Evolutionary conservation across 2,888 invertebrate species (phyloP), one percentile per base, ranked within the genome.

Genomic region (Drosophila algonquin): DNA sequence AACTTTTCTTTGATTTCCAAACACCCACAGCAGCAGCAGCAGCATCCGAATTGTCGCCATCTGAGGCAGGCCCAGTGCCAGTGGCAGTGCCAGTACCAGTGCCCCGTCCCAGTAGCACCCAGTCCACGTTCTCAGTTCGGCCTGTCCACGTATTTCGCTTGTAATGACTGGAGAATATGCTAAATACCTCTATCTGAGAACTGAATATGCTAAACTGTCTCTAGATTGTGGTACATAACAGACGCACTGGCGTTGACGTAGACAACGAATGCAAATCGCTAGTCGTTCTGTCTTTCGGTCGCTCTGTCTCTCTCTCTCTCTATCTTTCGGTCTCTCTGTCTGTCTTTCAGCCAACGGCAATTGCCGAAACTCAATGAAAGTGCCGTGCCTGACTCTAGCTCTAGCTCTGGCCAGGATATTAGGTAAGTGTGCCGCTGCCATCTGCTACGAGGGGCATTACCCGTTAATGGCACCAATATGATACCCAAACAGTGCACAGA

Each of bases 1-100:
- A 83, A 84, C 84, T 86, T 86, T 86, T 86, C 84, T 77, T 73
- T 63, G 79, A 83, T 86, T 86, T 78, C 86, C 80, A 80, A 76
- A 71, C 62, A 50, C 40, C 40, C 40, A 24, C 24, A 4, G n/a
- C 50, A 45, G 45, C 59, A 47, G 21, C 21, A 21, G 21, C 50
- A 45, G 45, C 59, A 47, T 63, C 62, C 50, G 59, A 72, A 70
- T 48, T 62, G 61, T 48, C 59, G 61, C 51, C 53, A 63, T 18
- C 63, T 55, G n/a, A 40, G n/a, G 40, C 40, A 7, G 40, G 7
- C 14, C 14, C n/a, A 40, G 40, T 40, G 14, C 14, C 14, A 14
- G 40, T 14, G 4, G 14, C 35, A 14, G 40, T 14, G 14, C 0
- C n/a, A 40, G 40, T 40, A 6, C 2, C 14, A 14, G 40, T 40